Base-by-base conservation (phyloP, 2,888 invertebrate species). In the Lysandra bellargus region DNA sequence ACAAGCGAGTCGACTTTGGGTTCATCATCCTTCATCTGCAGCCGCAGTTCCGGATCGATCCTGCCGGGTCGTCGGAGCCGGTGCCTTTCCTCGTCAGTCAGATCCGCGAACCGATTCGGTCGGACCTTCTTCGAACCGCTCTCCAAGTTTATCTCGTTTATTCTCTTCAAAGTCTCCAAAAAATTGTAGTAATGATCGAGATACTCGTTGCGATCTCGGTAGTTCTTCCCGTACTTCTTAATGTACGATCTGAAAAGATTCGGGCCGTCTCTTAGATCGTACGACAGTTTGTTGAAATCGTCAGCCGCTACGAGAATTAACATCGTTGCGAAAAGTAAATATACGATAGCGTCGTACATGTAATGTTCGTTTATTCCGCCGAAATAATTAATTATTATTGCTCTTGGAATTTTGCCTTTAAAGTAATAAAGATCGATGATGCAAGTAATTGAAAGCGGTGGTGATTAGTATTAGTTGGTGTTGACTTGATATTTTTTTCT, bases 31-130 rank as follows among this genome's bases (percentile, higher is more conserved):
- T 79, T 80, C 75, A 83, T 23, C 23, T 84, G 60, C 1, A 79
- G 2, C 80, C 78, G 80, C 5, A 89, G 82, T 44, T 90, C 88
- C 4, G 82, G 84, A 80, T 90, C 89, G 30, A 86, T 82, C 79
- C 83, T 85, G 4, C 79, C 12, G 7, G 82, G 81, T 7, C 79
- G 53, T 40, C 53, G 53, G 73, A 80, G 77, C 74, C 81, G 78
- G 17, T 80, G 53, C 33, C 80, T 85, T 60, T 89, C 89, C 2
- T 82, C 82, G 4, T 84, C 82, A 9, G 87, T 85, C 74, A 85
- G 83, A 80, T 92, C 92, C 1, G 91, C 91, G 77, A 85, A 86
- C 75, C 86, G 82, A 85, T 91, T 89, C 0, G 85, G 85, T 2
- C 82, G 83, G 60, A 92, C 87, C 84, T 88, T 89, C 4, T 81